These are phyloP conservation scores for Spermophilus dauricus DNA, from an alignment of 2,113 vertebrate genomes.

Conservation along the genomic window DNA sequence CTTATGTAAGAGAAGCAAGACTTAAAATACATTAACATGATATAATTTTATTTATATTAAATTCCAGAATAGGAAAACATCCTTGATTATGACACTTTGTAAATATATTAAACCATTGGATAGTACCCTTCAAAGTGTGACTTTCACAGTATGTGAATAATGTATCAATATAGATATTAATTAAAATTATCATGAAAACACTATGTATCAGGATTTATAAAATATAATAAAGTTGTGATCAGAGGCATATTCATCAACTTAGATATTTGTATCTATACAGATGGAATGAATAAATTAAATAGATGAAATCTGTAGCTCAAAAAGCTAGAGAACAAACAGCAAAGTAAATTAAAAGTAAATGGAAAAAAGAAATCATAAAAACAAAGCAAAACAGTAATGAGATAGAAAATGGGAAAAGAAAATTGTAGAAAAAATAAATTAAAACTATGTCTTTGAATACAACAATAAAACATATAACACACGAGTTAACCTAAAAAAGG, in stretches of 20 bases:
- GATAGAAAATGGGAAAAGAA: slow-evolving; percentile 5
- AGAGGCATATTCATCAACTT: not conserved
- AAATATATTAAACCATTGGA: not conserved
- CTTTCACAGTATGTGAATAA: not conserved
- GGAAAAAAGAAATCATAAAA: not conserved
- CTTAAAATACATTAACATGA: not conserved
- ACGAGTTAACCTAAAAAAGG: not conserved
- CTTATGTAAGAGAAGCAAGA: not conserved
- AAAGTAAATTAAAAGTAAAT: slow-evolving; percentile 4
- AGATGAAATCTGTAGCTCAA: not conserved
- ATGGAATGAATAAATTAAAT: not conserved
- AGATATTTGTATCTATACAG: not conserved
- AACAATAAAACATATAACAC: not conserved
- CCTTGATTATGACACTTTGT: not conserved
- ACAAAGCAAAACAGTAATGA: not conserved
- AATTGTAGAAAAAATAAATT: not conserved
- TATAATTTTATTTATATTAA: not conserved
- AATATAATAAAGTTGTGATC: not conserved
- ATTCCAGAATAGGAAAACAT: not conserved
- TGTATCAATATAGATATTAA: not conserved
- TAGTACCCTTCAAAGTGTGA: not conserved
- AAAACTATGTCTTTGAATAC: not conserved
- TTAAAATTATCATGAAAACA: not conserved
- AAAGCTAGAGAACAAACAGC: slow-evolving; percentile 14
- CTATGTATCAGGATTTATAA: not conserved